Conservation (phyloP, 2,888 invertebrate species). For the Spisula subtruncata region DNA sequence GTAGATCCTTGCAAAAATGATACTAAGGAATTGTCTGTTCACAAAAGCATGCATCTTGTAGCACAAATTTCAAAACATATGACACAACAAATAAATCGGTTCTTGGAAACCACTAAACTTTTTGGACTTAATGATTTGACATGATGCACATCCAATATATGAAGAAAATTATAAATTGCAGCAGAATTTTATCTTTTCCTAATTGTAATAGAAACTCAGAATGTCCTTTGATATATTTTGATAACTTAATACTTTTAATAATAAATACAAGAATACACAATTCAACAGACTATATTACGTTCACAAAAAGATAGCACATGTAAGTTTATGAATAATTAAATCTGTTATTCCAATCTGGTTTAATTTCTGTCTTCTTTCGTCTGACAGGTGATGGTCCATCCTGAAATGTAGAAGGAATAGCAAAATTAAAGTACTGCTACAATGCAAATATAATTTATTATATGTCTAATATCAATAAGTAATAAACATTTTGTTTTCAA, state of each 20-base stretch:
- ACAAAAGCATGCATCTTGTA: too few relatives aligned
- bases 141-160: too few relatives aligned
- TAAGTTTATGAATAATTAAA: slow-evolving; percentile 63
- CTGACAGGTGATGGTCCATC: slow-evolving; percentile 42
- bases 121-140: too few relatives aligned
- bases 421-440: too few relatives aligned
- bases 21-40: too few relatives aligned
- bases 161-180: neutral
- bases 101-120: too few relatives aligned
- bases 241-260: neutral
- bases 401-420: slow-evolving; percentile 31
- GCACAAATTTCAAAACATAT: too few relatives aligned
- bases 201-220: neutral
- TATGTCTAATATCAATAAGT: too few relatives aligned
- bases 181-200: neutral
- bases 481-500: too few relatives aligned
- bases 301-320: neutral
- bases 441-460: too few relatives aligned
- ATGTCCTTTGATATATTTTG: neutral
- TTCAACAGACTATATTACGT: neutral
- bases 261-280: neutral
- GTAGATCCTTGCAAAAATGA: too few relatives aligned
- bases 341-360: slow-evolving; percentile 74
- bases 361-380: slow-evolving; percentile 61
- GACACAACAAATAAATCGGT: too few relatives aligned